These are phyloP conservation scores for Clarias fuscus DNA, from an alignment of 2,797 vertebrate genomes.

Conservation along the genomic window DNA sequence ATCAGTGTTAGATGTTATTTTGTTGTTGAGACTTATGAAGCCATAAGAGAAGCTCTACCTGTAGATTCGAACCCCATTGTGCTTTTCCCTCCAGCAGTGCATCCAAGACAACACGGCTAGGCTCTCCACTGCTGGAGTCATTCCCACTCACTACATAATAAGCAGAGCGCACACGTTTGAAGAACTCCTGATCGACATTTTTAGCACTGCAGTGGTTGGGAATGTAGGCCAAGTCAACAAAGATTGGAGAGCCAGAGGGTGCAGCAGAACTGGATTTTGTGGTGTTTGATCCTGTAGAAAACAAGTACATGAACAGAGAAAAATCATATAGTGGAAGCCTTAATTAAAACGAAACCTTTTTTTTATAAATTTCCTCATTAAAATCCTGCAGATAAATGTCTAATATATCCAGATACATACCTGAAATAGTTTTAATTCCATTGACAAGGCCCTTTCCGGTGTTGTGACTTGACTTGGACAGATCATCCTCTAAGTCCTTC, in stretches of 20 bases:
- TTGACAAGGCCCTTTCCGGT: conserved; percentile 81
- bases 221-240: conserved; percentile 97
- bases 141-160: conserved; percentile 99
- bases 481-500: conserved; percentile 88
- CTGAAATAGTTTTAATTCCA: conserved; percentile 82
- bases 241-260: conserved; percentile 83
- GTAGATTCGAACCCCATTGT: conserved; percentile 96
- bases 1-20: neutral
- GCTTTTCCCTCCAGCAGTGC: conserved; percentile 94
- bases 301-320: conserved; percentile 10
- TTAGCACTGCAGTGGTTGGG: conserved; percentile 98
- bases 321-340: neutral
- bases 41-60: conserved; percentile 76
- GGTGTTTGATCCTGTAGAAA: conserved; percentile 64
- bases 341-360: neutral
- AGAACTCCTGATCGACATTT: conserved; percentile 96
- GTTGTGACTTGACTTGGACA: conserved; percentile 82
- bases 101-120: conserved; percentile 89
- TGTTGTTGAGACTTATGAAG: neutral
- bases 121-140: conserved; percentile 85
- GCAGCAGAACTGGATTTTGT: conserved; percentile 77
- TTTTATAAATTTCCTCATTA: neutral
- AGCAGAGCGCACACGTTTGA: conserved; percentile 89
- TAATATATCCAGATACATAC: conserved; percentile 62
- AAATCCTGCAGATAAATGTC: neutral